A percentile compares a stretch with the other conserved stretches of the same genome.
Conservation (phyloP, 2,113 vertebrate species). For the Trinectes maculatus region DNA sequence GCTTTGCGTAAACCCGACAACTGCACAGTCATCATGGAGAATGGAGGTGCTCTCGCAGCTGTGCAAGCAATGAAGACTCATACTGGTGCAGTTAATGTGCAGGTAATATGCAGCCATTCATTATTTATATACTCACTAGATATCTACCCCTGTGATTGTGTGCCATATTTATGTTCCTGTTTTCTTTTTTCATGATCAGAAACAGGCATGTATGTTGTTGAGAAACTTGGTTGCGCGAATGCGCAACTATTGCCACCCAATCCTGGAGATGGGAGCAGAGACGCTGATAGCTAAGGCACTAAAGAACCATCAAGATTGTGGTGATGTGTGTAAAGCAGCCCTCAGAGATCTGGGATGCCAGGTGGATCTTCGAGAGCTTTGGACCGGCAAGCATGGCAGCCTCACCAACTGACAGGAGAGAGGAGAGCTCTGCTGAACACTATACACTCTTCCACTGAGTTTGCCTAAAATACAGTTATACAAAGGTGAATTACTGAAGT, state of each 20-base stretch:
- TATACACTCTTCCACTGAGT: not conserved
- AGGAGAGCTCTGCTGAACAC: not conserved
- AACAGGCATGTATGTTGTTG: slow-evolving; percentile 93
- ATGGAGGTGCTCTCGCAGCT: slow-evolving; percentile 86
- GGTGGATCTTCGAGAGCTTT: slow-evolving; percentile 92
- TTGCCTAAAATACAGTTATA: not conserved
- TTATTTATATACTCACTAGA: not conserved
- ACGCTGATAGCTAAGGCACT: slow-evolving; percentile 87
- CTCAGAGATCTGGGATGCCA: slow-evolving; percentile 92
- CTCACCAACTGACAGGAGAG: slow-evolving; percentile 81
- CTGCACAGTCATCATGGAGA: slow-evolving; percentile 91
- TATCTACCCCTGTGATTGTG: not conserved
- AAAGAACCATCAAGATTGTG: slow-evolving; percentile 84
- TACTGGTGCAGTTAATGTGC: slow-evolving; percentile 80
- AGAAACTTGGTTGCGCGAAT: slow-evolving; percentile 90
- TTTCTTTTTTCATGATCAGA: slow-evolving; percentile 77
- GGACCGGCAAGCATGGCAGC: slow-evolving; percentile 93
- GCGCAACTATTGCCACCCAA: slow-evolving; percentile 81
- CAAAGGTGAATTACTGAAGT: slow-evolving; percentile 6
- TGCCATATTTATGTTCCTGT: not conserved
- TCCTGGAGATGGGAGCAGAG: slow-evolving; percentile 94
- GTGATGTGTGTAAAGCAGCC: slow-evolving; percentile 89
- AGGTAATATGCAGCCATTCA: slow-evolving; percentile 79
- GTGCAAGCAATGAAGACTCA: slow-evolving; percentile 94
- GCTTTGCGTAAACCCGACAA: slow-evolving; percentile 93